Conservation (phyloP, 2,113 vertebrate genomes). For the Pelusios castaneus region DNA sequence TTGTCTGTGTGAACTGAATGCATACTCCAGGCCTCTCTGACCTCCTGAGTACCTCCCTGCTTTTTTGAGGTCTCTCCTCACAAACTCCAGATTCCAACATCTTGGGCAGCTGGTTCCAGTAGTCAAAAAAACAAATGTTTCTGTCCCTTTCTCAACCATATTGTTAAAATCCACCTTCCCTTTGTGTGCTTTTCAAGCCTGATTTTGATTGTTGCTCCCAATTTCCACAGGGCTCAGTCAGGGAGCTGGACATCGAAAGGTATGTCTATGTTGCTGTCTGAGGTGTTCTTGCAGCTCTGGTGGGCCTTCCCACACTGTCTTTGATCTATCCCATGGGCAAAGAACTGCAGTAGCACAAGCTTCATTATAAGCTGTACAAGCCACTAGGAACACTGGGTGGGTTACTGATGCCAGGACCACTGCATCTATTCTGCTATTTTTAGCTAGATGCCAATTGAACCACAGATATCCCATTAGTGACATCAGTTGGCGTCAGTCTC, state of each 20-base stretch:
- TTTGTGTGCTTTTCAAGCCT: not conserved
- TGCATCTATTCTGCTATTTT: not conserved
- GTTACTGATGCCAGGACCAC: not conserved
- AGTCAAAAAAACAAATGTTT: not conserved
- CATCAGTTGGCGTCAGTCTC: not conserved
- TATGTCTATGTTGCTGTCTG: not conserved
- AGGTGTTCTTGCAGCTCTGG: not conserved
- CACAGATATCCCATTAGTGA: not conserved
- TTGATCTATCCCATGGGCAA: not conserved
- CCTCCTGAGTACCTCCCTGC: not conserved
- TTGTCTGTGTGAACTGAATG: not conserved
- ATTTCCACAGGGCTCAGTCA: not conserved
- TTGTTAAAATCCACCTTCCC: not conserved
- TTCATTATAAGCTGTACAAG: too few species aligned
- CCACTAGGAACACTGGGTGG: not conserved
- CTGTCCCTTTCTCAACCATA: too few species aligned
- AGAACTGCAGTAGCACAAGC: not conserved
- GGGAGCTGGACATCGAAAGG: not conserved
- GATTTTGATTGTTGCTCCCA: not conserved
- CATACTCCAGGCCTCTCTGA: not conserved
- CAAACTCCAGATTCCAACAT: not conserved
- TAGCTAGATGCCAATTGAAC: not conserved
- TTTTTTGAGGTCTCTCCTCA: not conserved
- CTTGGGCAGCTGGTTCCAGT: not conserved
- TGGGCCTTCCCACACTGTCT: not conserved